Conservation (phyloP, 2,888 invertebrate species). For the Drosophila flavopinicola region DNA sequence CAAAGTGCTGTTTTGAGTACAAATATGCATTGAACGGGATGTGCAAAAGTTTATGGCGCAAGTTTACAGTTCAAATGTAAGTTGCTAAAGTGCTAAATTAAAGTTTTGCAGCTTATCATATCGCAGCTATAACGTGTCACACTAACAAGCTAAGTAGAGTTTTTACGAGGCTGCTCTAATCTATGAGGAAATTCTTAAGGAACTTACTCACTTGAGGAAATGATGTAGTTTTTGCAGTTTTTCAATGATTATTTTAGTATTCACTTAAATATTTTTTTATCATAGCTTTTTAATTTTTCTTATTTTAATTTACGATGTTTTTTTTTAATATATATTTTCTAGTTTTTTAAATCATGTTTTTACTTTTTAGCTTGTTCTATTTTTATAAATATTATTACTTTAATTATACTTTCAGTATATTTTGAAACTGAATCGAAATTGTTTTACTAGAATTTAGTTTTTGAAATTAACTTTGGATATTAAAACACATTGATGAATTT, state of each 20-base stretch:
- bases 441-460: too few relatives aligned
- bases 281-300: neutral
- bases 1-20: slow-evolving; percentile 1
- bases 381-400: neutral
- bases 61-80: slow-evolving; percentile 34
- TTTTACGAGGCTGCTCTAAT: slow-evolving; percentile 6
- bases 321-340: too few relatives aligned
- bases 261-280: neutral
- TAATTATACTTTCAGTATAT: too few relatives aligned
- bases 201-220: too few relatives aligned
- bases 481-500: too few relatives aligned
- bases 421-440: too few relatives aligned
- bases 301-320: too few relatives aligned
- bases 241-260: too few relatives aligned
- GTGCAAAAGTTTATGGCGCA: slow-evolving; percentile 24
- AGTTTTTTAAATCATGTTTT: too few relatives aligned
- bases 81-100: slow-evolving; percentile 38
- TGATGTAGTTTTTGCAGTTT: too few relatives aligned
- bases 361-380: too few relatives aligned
- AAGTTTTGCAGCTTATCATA: slow-evolving; percentile 21
- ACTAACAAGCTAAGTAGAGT: slow-evolving; percentile 3
- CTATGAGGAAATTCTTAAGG: neutral
- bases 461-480: too few relatives aligned
- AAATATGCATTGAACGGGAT: slow-evolving; percentile 22
- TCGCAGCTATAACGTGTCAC: slow-evolving; percentile 9